Percentiles rank a stretch among this genome's conserved stretches.
These are phyloP conservation scores for Ormyrus rosae DNA, from an alignment of 2,888 invertebrate genomes.

Conservation along the genomic window DNA sequence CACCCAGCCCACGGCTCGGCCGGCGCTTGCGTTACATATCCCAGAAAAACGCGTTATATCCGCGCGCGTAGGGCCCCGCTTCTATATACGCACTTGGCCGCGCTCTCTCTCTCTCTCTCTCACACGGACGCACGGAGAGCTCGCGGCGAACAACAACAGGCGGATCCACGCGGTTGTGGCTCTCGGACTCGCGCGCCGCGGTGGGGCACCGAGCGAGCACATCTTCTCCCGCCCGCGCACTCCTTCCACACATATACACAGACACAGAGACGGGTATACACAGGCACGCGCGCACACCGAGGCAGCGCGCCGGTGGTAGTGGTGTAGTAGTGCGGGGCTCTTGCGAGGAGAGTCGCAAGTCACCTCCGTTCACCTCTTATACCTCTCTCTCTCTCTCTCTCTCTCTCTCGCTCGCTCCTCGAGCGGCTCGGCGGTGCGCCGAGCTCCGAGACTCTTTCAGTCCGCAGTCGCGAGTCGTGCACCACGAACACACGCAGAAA, in stretches of 20 bases:
- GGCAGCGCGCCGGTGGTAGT: slow-evolving; percentile 12
- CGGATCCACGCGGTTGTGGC: slow-evolving; percentile 34
- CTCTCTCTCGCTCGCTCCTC: slow-evolving; percentile 47
- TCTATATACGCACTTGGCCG: background rate
- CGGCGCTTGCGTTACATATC: too few relatives aligned
- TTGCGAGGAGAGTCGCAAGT: slow-evolving; percentile 69
- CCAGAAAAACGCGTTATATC: background rate
- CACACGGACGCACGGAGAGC: background rate
- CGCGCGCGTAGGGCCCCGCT: background rate
- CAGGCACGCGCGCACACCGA: slow-evolving; percentile 6
- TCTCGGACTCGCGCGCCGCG: slow-evolving; percentile 21
- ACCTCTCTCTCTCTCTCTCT: slow-evolving; percentile 65
- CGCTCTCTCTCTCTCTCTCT: background rate
- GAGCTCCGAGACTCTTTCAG: slow-evolving; percentile 49
- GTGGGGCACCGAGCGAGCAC: slow-evolving; percentile 11
- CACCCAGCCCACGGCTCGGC: too few relatives aligned
- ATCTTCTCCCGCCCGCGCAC: slow-evolving; percentile 55
- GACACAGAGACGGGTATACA: too few relatives aligned
- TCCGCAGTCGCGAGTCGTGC: slow-evolving; percentile 56
- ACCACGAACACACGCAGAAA: slow-evolving; percentile 47
- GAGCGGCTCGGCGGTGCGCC: slow-evolving; percentile 24
- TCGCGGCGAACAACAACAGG: slow-evolving; percentile 17
- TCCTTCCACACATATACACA: slow-evolving; percentile 30
- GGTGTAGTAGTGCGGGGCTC: slow-evolving; percentile 43
- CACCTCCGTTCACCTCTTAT: slow-evolving; percentile 73